Base-by-base conservation (phyloP, 2,797 vertebrate genomes). In the Anomalospiza imberbis region DNA sequence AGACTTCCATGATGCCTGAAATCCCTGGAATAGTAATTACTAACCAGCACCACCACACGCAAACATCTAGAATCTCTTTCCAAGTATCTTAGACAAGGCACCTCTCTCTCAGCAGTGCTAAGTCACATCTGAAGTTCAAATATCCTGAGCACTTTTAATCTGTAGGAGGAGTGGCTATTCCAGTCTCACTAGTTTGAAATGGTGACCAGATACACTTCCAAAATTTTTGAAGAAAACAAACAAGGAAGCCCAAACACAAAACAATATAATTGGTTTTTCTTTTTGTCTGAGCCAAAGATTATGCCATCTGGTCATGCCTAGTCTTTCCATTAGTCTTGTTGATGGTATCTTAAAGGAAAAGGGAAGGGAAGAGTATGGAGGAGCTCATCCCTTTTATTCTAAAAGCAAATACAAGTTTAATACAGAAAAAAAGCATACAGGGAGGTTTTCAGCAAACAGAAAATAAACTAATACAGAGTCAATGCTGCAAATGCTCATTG, bases 351-450 rank as follows among this genome's bases (percentile, higher is more conserved):
- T 36, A 91, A 19, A 86, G 40, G 29, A 45, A 70, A 86, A 74
- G 17, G 72, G 60, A 82, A 85, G 25, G 8, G 40, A 62, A 15
- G 7, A 45, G 15, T 34, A 81, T 20, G 70, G n/a, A 93, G 44
- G 21, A 85, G 19, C 54, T 93, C 62, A 55, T 62, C 44, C 55
- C 55, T 70, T 78, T 93, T 81, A 90, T 53, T 93, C 79, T 95
- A 95, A 91, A 84, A 54, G n/a, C 73, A 89, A 93, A 79, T 17
- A 26, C 22, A 84, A 91, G 25, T 81, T 95, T 77, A 95, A 92
- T 65, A 85, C 22, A 65, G 50, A 34, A 78, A 73, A 57, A 91
- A 42, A 1, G 8, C 38, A 88, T 60, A 91, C 62, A 75, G 53
- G 55, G 47, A 70, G 13, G 34, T 73, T 86, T 95, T 78, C 55